Evolutionary conservation across 2,797 vertebrate genomes (phyloP).

Genomic region (Artibeus jamaicensis): DNA sequence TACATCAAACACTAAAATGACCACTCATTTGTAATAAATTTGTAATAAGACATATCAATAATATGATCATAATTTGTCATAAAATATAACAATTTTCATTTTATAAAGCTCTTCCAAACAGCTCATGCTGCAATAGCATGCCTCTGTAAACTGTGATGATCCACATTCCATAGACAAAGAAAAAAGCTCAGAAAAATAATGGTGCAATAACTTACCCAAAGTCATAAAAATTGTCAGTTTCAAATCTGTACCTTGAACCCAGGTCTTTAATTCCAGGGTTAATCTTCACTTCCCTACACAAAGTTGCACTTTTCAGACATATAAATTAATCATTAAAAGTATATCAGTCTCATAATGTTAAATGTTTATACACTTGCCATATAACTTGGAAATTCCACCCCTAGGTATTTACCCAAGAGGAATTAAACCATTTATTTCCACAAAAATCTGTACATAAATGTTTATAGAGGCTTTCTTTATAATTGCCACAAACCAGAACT

Average conservation of each 20-base stretch:
- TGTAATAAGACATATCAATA: neutral
- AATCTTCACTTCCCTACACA: neutral
- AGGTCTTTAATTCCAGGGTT: neutral
- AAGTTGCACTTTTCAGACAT: neutral
- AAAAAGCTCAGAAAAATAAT: neutral
- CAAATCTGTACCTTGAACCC: neutral
- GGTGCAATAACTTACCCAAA: neutral
- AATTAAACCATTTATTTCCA: neutral
- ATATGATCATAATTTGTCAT: neutral
- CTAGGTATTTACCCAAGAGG: neutral
- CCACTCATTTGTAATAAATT: neutral
- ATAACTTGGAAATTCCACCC: neutral
- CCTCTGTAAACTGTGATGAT: neutral
- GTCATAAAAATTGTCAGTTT: neutral
- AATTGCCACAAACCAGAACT: neutral
- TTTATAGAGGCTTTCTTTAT: neutral
- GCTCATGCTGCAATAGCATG: neutral
- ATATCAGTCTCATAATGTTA: neutral
- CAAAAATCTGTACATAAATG: neutral
- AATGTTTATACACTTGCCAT: neutral
- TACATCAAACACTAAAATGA: neutral
- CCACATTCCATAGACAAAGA: neutral
- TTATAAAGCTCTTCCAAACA: neutral
- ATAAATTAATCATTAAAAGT: neutral
- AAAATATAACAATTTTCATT: neutral